phyloP scores from a whole-genome alignment of 2,797 vertebrate genomes.

The Cynopterus sphinx region DNA sequence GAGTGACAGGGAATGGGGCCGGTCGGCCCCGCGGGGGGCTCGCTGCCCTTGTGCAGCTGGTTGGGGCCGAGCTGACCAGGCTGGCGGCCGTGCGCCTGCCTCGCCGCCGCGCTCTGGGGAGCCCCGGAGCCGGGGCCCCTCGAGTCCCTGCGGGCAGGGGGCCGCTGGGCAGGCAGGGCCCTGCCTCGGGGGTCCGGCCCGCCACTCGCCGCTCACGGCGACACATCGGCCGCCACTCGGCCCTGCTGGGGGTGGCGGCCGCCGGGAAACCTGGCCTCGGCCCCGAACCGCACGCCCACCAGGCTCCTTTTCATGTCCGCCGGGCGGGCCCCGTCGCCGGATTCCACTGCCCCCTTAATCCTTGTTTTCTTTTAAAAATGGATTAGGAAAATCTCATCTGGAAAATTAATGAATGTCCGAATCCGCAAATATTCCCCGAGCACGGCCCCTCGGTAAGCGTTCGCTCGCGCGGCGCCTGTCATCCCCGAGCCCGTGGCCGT shows the following conservation, averaged over 20 bases:
- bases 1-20: accelerated
- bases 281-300: background rate
- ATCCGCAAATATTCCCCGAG: conserved; percentile 68
- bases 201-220: accelerated
- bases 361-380: conserved; percentile 59
- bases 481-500: no score
- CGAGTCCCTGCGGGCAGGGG: accelerated
- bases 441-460: background rate
- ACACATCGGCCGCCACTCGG: no score
- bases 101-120: no score
- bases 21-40: accelerated
- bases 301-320: background rate
- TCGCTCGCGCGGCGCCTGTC: background rate
- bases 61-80: background rate
- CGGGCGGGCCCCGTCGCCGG: background rate
- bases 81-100: no score
- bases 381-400: conserved; percentile 73
- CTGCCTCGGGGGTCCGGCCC: accelerated
- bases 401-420: conserved; percentile 73
- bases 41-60: accelerated
- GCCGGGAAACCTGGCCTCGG: background rate
- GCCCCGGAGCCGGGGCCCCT: background rate
- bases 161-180: accelerated
- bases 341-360: conserved; percentile 28
- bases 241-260: background rate